phyloP scores from a whole-genome alignment of 2,113 vertebrate genomes.

The Ctenomys sociabilis region DNA sequence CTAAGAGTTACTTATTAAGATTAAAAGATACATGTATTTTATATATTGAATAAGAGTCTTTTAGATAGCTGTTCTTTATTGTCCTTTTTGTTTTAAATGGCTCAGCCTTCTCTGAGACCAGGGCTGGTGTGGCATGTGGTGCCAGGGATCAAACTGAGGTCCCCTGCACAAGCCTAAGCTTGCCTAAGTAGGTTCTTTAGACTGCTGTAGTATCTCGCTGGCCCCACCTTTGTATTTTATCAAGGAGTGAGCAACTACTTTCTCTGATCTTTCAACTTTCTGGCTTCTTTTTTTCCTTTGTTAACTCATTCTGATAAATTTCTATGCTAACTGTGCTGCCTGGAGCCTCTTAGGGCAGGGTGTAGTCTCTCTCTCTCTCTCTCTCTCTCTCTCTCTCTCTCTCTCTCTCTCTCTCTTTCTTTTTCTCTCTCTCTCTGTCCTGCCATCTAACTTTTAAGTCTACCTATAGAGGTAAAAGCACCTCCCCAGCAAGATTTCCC shows the following conservation, averaged over 20 bases:
- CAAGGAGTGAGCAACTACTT: neutral
- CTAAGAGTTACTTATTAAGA: neutral
- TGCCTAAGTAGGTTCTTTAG: too few relatives aligned
- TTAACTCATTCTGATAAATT: too few relatives aligned
- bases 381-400: too few relatives aligned
- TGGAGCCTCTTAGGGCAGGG: neutral
- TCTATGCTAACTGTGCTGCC: neutral
- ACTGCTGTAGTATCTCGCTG: too few relatives aligned
- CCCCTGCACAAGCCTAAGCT: too few relatives aligned
- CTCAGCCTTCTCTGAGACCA: too few relatives aligned
- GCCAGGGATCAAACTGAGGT: too few relatives aligned
- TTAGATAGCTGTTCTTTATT: neutral
- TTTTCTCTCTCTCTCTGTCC: neutral
- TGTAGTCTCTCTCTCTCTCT: neutral
- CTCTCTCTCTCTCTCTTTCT: neutral
- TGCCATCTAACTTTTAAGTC: neutral
- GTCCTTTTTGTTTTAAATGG: too few relatives aligned
- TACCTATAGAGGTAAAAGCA: neutral
- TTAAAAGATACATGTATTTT: neutral
- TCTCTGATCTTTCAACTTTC: neutral
- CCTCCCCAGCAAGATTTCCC: neutral
- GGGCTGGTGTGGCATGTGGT: too few relatives aligned
- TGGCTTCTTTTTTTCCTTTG: neutral
- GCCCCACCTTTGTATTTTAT: neutral
- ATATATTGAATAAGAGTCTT: neutral